phyloP scores from a whole-genome alignment of 92 coral and sea anemone genomes.

The Micromussa lordhowensis region DNA sequence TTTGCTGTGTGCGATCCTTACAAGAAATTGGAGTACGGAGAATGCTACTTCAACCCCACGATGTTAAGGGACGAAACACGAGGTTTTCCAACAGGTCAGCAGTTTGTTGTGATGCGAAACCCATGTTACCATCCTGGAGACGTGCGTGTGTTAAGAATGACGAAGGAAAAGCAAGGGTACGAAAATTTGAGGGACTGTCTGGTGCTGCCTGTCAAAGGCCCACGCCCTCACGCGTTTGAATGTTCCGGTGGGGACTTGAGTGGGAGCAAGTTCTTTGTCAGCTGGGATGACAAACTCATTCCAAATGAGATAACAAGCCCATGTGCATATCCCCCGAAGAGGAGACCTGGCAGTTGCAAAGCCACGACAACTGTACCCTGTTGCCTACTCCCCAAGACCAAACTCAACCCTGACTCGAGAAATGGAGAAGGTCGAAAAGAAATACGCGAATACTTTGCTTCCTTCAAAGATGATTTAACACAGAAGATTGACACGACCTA shows the following conservation, averaged over 20 bases:
- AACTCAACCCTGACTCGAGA: not conserved
- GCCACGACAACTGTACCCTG: not conserved
- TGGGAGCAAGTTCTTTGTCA: constrained; percentile 77
- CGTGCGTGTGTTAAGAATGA: constrained; percentile 66
- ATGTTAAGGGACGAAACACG: constrained; percentile 44
- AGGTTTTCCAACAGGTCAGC: not conserved
- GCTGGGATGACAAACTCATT: constrained; percentile 72
- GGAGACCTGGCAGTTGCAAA: not conserved
- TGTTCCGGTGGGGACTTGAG: constrained; percentile 78
- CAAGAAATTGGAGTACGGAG: constrained; percentile 53
- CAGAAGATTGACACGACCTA: not conserved
- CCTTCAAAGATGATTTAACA: constrained; percentile 3
- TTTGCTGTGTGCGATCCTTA: constrained; percentile 79
- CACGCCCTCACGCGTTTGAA: constrained; percentile 83
- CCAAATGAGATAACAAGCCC: constrained; percentile 18
- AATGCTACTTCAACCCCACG: constrained; percentile 77
- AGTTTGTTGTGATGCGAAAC: constrained; percentile 61
- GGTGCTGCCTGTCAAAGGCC: constrained; percentile 77
- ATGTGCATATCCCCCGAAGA: not conserved
- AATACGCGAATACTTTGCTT: constrained; percentile 25
- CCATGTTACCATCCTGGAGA: constrained; percentile 81
- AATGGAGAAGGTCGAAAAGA: not conserved
- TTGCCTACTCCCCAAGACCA: not conserved
- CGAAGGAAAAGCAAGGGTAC: constrained; percentile 37
- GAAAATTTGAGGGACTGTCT: constrained; percentile 80